These are phyloP conservation scores for Pegea sp. DNA, from an alignment of 23 tunicate genomes.

Conservation along the genomic window DNA sequence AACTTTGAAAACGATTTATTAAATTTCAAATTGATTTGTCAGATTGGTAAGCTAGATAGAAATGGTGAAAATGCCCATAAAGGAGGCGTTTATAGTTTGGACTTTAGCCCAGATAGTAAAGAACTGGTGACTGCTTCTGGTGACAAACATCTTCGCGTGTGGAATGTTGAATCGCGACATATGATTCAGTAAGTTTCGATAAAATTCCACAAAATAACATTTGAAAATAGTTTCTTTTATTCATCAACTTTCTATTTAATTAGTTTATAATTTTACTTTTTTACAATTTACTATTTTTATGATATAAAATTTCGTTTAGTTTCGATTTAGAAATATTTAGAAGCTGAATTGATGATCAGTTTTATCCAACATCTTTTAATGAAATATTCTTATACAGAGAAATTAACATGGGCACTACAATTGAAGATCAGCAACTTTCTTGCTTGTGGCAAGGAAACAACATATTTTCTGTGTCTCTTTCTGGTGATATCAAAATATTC, in stretches of 20 bases:
- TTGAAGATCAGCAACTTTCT: slow-evolving; percentile 47
- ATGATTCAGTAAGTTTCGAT: slow-evolving; percentile 11
- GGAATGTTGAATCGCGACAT: slow-evolving; percentile 54
- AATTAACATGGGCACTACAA: slow-evolving; percentile 49
- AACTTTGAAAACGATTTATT: no score
- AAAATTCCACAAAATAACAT: neutral
- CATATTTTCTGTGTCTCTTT: slow-evolving; percentile 34
- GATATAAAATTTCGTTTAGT: neutral
- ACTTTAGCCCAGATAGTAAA: slow-evolving; percentile 39
- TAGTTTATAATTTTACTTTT: neutral
- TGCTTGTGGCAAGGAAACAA: slow-evolving; percentile 72
- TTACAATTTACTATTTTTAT: neutral
- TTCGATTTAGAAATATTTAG: no score
- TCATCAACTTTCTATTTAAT: neutral
- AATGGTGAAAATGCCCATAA: slow-evolving; percentile 29
- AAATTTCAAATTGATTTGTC: neutral
- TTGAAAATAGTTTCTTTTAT: neutral
- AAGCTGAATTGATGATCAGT: no score
- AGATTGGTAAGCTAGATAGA: slow-evolving; percentile 10
- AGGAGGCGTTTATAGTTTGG: slow-evolving; percentile 74
- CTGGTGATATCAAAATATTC: slow-evolving; percentile 49
- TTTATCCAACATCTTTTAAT: no score
- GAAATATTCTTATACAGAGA: no score
- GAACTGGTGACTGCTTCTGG: slow-evolving; percentile 78
- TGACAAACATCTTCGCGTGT: slow-evolving; percentile 72